Base-by-base conservation (phyloP, 2,113 vertebrate genomes). In the Pristiophorus japonicus region DNA sequence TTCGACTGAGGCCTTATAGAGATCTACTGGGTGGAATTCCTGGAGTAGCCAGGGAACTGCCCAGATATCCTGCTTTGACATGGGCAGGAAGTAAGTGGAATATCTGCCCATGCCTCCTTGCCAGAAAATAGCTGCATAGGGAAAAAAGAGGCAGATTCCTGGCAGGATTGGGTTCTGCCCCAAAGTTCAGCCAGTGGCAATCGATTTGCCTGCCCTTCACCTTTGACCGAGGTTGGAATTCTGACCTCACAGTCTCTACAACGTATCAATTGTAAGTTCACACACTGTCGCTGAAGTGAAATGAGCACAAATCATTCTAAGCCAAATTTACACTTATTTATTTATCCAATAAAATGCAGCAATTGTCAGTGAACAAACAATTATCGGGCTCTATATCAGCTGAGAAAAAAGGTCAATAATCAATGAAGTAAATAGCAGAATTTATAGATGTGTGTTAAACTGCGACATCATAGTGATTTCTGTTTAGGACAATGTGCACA, bases 331-430 rank as follows among this genome's bases (percentile, higher is more conserved):
- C 59, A 92, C n/a, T 92, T 7, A 92, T 92, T 92, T 92, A 92
- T 92, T 92, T 92, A 92, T 63, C n/a, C 30, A 92, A 38, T 55
- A 92, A n/a, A 38, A 91, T 63, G 55, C 88, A 92, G 59, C 88
- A 38, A 63, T 22, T 92, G 62, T 63, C 88, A 63, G n/a, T 92
- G 88, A 63, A 20, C 62, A 92, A 92, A 42, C 88, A 92, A 63
- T 63, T 92, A 63, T 87, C 22, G 88, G 88, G 59, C 59, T 92
- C 88, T 92, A 65, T 92, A 63, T 42, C 55, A 38, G 34, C 59
- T 92, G 59, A 92, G 34, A 11, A 63, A 92, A 91, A 63, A 51
- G 2, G 88, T 92, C 62, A 63, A 92, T 63, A 38, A 65, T 55
- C 45, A 87, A 38, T 92, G 38, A n/a, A 92, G n/a, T 92, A 65